A percentile compares a stretch with the other conserved stretches of the same genome.
Conservation (phyloP, 2,113 vertebrate genomes). For the Tylochromis polylepis region DNA sequence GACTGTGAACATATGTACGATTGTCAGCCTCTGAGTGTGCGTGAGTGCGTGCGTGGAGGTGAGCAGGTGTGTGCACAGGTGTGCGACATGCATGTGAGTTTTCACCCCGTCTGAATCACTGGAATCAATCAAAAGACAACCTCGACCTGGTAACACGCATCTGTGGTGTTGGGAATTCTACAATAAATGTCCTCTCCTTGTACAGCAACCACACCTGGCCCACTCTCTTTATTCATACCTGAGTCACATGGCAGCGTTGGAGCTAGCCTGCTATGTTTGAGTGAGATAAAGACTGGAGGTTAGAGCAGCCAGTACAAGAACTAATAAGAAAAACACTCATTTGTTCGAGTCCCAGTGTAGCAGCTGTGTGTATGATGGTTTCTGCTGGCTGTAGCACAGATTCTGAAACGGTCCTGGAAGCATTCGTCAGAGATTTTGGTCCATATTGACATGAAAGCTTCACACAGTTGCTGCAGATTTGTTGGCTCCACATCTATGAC, state of each 20-base stretch:
- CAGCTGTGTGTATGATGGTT: background rate
- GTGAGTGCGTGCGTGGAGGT: background rate
- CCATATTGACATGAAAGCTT: background rate
- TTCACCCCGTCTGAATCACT: conserved; percentile 60
- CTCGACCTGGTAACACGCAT: conserved; percentile 48
- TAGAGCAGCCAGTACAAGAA: background rate
- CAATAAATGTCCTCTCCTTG: conserved; percentile 68
- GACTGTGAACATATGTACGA: conserved; percentile 63
- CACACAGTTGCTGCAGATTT: background rate
- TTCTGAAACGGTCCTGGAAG: background rate
- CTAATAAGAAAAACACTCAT: fast-evolving
- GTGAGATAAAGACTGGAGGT: background rate
- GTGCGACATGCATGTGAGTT: conserved; percentile 53
- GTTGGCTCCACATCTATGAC: fast-evolving
- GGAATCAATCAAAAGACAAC: conserved; percentile 44
- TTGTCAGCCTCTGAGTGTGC: conserved; percentile 14
- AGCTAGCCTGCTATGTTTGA: background rate
- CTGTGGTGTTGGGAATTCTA: conserved; percentile 61
- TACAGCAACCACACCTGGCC: conserved; percentile 33
- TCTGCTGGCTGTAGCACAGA: background rate
- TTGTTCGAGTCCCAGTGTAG: background rate
- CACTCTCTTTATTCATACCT: background rate
- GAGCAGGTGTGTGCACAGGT: conserved; percentile 25
- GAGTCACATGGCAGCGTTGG: background rate
- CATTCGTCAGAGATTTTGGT: background rate